These are phyloP conservation scores for Ischnura elegans DNA, from an alignment of 2,888 invertebrate genomes.

Conservation along the genomic window DNA sequence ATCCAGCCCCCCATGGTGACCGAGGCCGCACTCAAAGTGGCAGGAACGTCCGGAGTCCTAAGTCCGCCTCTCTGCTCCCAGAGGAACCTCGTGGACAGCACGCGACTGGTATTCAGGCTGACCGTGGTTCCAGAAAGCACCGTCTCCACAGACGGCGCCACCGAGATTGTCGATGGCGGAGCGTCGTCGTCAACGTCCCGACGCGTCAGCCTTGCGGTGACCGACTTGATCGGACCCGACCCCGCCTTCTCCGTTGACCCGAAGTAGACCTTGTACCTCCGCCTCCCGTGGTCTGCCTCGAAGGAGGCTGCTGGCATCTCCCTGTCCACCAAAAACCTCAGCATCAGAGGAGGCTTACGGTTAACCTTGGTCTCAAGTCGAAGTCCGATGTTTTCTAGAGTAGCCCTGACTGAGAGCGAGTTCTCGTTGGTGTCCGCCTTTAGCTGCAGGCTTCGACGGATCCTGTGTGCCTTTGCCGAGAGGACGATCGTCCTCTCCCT, in stretches of 20 bases:
- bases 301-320: conserved; percentile 42
- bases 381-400: conserved; percentile 68
- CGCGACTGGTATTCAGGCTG: conserved; percentile 74
- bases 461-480: conserved; percentile 57
- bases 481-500: conserved; percentile 68
- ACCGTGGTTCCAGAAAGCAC: conserved; percentile 70
- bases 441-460: conserved; percentile 67
- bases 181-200: conserved; percentile 73
- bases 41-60: conserved; percentile 70
- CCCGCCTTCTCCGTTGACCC: conserved; percentile 41
- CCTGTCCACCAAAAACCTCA: conserved; percentile 70
- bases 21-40: conserved; percentile 25
- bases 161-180: conserved; percentile 72
- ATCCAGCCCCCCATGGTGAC: conserved; percentile 52
- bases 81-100: conserved; percentile 73
- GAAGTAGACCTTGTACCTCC: conserved; percentile 45
- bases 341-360: conserved; percentile 71
- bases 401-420: conserved; percentile 61
- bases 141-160: conserved; percentile 73
- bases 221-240: conserved; percentile 69
- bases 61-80: conserved; percentile 74
- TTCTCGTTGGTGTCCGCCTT: conserved; percentile 69
- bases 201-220: conserved; percentile 74
- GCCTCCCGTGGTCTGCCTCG: conserved; percentile 27
- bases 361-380: conserved; percentile 70